Evolutionary conservation across 1,140 invertebrate genomes (phyloP), one percentile per base, ranked within the genome.

Genomic region (Trichonephila inaurata): DNA sequence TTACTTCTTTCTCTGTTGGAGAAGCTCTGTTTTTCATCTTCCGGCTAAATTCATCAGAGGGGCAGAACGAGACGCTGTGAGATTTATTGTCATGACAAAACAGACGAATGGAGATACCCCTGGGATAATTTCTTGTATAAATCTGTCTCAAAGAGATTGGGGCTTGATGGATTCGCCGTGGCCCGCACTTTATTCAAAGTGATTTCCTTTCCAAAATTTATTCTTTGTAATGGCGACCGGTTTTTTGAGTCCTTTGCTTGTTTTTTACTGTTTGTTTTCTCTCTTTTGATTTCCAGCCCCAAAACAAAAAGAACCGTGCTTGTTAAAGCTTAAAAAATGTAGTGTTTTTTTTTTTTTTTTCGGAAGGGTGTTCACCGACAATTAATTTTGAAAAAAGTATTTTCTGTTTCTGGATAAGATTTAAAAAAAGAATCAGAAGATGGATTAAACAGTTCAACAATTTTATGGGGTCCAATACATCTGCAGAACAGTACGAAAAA

Each of bases 111-210:
- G 44, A 89, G 85, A 62, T 83, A 83, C 81, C 87, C 87, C 62
- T 89, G 64, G 87, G 87, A 89, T 66, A 89, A 89, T 89, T 69
- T 89, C 87, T 89, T 62, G 61, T 89, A 89, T 89, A 89, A 69
- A 89, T 89, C 64, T 58, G 44, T 69, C 87, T 69, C 81, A 83
- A 83, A 83, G 87, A 69, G 64, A 89, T 89, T 89, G 58, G 16
- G 69, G 28, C 19, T 61, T 69, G 87, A 89, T 69, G 62, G 18
- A 89, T 89, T 83, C 21, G 40, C 40, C 81, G 21, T n/a, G 44
- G 19, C 69, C 69, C 1, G 21, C 81, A 69, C 64, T 69, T 89
- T 89, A 89, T 89, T 89, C 64, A 89, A 89, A 89, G 64, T 58
- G 33, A 24, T 69, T 89, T 89, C 40, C 62, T 21, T 62, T 89